A percentile compares a stretch with the other conserved stretches of the same genome.
Conservation (phyloP, 2,888 invertebrate genomes). For the Eupeodes luniger region DNA sequence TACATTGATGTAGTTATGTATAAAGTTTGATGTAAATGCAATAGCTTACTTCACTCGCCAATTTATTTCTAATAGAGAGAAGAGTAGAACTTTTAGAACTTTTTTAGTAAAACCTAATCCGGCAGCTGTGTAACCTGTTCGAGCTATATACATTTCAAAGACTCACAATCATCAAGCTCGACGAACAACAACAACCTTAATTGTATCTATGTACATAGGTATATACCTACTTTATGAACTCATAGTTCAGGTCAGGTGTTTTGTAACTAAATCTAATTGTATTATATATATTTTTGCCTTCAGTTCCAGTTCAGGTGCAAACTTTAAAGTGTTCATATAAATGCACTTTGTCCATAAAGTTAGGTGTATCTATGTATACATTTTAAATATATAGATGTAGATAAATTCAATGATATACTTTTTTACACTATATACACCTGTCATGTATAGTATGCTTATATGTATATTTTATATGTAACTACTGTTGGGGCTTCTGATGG, state of each 20-base stretch:
- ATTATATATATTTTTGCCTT: conserved; percentile 56
- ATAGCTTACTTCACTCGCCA: not conserved
- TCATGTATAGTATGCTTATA: not conserved
- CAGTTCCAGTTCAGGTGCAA: conserved; percentile 40
- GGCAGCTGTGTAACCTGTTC: conserved; percentile 55
- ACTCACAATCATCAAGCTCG: not conserved
- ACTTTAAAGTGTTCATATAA: conserved; percentile 11
- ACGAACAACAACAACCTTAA: not conserved
- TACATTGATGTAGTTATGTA: not conserved
- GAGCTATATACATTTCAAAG: not conserved
- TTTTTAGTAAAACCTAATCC: conserved; percentile 28
- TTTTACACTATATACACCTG: conserved; percentile 43
- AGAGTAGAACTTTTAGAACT: conserved; percentile 3
- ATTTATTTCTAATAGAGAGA: not conserved
- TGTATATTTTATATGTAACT: too few species aligned
- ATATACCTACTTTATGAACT: conserved; percentile 14
- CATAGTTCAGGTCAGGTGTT: conserved; percentile 59
- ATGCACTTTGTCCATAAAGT: conserved; percentile 50
- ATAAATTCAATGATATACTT: conserved; percentile 46
- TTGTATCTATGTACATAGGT: too few species aligned
- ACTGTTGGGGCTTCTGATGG: not conserved
- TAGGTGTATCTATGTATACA: not conserved
- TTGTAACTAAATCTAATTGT: conserved; percentile 61
- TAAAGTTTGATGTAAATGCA: not conserved
- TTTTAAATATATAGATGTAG: conserved; percentile 2